Conservation (phyloP, 1,140 invertebrate genomes). For the Aethina tumida region DNA sequence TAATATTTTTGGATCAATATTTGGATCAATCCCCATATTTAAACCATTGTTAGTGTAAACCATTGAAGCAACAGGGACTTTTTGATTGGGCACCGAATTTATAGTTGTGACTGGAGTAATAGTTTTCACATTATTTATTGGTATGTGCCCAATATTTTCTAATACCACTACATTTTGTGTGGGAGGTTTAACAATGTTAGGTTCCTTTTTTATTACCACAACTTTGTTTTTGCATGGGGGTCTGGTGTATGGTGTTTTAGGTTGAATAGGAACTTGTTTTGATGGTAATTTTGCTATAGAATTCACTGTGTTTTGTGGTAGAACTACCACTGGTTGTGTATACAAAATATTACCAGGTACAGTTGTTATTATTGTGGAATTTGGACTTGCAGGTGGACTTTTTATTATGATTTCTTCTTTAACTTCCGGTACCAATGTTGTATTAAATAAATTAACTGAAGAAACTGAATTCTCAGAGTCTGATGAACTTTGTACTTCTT, state of each 20-base stretch:
- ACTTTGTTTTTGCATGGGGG: constrained; percentile 17
- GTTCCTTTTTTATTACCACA: constrained; percentile 20
- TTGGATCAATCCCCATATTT: constrained; percentile 4
- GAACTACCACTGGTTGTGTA: constrained; percentile 7
- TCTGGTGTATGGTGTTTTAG: constrained; percentile 15
- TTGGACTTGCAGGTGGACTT: constrained; percentile 12
- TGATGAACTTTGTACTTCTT: constrained; percentile 6
- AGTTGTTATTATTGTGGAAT: constrained; percentile 1
- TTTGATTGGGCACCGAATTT: constrained; percentile 10
- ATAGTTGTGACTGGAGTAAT: constrained; percentile 5
- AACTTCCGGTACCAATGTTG: constrained; percentile 11
- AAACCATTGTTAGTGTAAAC: constrained; percentile 12
- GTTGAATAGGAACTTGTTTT: constrained; percentile 21
- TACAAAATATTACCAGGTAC: constrained; percentile 4
- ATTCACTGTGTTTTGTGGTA: constrained; percentile 12
- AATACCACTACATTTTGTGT: constrained; percentile 23
- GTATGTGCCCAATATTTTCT: constrained; percentile 20
- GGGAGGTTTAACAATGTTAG: constrained; percentile 6
- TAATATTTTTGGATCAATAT: constrained; percentile 43
- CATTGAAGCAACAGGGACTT: constrained; percentile 11
- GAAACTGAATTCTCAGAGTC: constrained; percentile 9
- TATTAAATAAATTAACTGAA: constrained; percentile 3
- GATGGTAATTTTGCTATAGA: constrained; percentile 7
- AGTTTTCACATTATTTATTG: constrained; percentile 7
- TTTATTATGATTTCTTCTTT: constrained; percentile 22